Evolutionary conservation across 2,797 vertebrate genomes (phyloP).

Genomic region (Lemur catta): DNA sequence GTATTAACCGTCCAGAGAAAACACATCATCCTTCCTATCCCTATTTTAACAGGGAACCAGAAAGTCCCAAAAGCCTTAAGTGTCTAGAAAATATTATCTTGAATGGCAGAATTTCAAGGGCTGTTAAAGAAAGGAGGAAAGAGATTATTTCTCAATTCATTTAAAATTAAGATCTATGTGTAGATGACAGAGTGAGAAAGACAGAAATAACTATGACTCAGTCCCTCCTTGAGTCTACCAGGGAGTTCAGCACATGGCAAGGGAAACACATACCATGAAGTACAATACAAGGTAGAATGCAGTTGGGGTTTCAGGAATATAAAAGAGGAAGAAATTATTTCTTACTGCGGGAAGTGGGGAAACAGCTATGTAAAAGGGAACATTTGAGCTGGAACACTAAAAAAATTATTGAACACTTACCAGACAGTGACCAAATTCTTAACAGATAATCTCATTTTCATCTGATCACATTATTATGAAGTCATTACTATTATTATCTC

Average conservation of each 20-base stretch:
- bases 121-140: constrained; percentile 8
- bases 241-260: background rate
- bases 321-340: constrained; percentile 8
- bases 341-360: background rate
- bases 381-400: background rate
- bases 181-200: constrained; percentile 41
- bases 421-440: constrained; percentile 1
- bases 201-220: constrained; percentile 46
- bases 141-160: constrained; percentile 40
- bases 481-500: constrained; percentile 15
- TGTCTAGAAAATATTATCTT: background rate
- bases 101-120: constrained; percentile 9
- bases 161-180: constrained; percentile 51
- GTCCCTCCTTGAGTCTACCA: background rate
- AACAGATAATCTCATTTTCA: constrained; percentile 8
- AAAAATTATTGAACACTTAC: background rate
- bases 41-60: background rate
- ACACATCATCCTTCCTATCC: background rate
- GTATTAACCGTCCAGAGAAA: background rate
- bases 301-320: background rate
- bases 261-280: background rate
- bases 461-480: background rate
- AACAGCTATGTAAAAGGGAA: background rate
- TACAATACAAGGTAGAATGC: background rate
- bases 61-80: background rate